A percentile compares a stretch with the other conserved stretches of the same genome.
Evolutionary conservation across 2,888 invertebrate genomes (phyloP).

Genomic region (Glyphotaelius pellucidus): DNA sequence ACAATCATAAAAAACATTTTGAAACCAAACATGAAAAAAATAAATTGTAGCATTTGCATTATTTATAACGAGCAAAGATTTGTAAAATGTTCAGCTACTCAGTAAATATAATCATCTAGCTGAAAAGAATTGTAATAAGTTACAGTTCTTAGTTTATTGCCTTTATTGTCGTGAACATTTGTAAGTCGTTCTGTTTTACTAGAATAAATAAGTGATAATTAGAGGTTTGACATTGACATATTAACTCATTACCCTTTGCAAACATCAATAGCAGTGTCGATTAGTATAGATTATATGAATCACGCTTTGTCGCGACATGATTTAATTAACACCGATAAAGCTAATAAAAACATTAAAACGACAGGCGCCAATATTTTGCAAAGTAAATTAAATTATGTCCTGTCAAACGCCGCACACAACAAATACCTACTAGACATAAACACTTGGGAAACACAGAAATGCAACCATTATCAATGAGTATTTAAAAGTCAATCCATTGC

Average conservation of each 20-base stretch:
- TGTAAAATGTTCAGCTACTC: background rate
- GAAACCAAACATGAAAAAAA: background rate
- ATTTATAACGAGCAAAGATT: background rate
- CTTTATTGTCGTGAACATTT: background rate
- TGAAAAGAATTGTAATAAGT: background rate
- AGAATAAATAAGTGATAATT: background rate
- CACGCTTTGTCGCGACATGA: background rate
- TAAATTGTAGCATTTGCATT: slow-evolving; percentile 14
- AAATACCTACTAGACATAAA: background rate
- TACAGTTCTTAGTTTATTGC: background rate
- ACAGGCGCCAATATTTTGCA: background rate
- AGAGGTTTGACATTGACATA: background rate
- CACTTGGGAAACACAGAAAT: background rate
- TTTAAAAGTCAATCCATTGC: background rate
- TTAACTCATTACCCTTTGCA: background rate
- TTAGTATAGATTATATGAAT: background rate
- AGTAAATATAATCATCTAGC: background rate
- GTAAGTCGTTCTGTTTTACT: background rate
- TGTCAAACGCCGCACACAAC: background rate
- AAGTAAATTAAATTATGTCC: background rate
- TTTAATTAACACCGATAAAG: background rate
- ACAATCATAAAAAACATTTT: slow-evolving; percentile 20
- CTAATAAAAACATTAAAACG: background rate
- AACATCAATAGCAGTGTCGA: background rate
- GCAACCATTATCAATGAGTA: background rate